These are phyloP conservation scores for Chondrilla cf. caribensis DNA, from an alignment of 37 sponge, comb jelly and placozoan genomes.

Conservation along the genomic window DNA sequence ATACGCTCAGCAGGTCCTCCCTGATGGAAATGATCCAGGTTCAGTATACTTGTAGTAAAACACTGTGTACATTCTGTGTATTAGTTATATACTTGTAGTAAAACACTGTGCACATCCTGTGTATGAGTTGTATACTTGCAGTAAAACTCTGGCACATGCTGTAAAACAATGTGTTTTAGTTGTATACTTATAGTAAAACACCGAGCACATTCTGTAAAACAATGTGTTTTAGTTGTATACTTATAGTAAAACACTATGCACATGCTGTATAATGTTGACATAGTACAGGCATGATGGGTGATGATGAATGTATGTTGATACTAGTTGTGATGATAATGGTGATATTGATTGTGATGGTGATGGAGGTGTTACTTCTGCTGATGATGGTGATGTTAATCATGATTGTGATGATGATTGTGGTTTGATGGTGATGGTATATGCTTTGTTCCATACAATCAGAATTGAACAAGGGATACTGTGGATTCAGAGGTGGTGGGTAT, in stretches of 20 bases:
- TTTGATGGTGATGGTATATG: too few relatives aligned
- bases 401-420: too few relatives aligned
- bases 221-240: neutral
- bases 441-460: too few relatives aligned
- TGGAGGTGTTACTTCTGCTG: too few relatives aligned
- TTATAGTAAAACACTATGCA: neutral
- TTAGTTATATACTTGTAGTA: neutral
- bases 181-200: neutral
- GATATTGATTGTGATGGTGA: too few relatives aligned
- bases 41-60: neutral
- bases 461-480: too few relatives aligned
- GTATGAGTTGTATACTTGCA: neutral
- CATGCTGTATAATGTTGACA: neutral
- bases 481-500: slow-evolving; percentile 69
- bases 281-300: too few relatives aligned
- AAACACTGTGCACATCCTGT: neutral
- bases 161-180: neutral
- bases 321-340: too few relatives aligned
- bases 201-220: too few relatives aligned
- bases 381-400: too few relatives aligned
- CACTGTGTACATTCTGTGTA: neutral
- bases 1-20: slow-evolving; percentile 83
- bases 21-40: slow-evolving; percentile 34
- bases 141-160: too few relatives aligned
- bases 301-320: too few relatives aligned